Evolutionary conservation across 2,113 vertebrate species (phyloP), one percentile per base, ranked within the genome.

Genomic region (Rhegmatorhina hoffmannsi): DNA sequence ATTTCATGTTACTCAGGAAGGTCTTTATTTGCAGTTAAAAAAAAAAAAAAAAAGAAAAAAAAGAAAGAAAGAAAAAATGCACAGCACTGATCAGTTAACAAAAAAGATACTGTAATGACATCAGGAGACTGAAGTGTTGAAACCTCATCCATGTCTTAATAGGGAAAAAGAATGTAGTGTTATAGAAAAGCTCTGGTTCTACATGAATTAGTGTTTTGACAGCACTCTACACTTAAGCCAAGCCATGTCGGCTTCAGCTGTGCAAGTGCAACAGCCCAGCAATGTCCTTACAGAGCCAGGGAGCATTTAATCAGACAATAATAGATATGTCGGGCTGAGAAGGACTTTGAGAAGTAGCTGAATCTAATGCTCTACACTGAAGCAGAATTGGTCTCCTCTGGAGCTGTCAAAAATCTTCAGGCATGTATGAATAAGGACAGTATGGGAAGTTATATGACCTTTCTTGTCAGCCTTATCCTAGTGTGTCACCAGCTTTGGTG

Each of bases 171-270:
- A 59, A 62, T 1, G 1, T 28, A 49, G 43, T 59, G 26, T 62
- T 94, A 66, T 83, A 73, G 63, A 36, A 87, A 89, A 76, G 34
- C 44, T 79, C 58, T 87, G 49, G 17, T 80, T 43, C 55, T 80
- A 76, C 68, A 86, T 28, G 13, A 29, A 17, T 38, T 56, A 26
- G 17, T 56, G 18, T 86, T 86, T 77, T 88, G 72, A 80, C 83
- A 93, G 72, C 33, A 16, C 20, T 6, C 15, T 33, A 7, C 67
- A 24, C 38, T 62, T 56, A 20, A 5, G 58, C 36, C 62, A 83
- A 66, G 38, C 49, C 78, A 75, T 58, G 50, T 86, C 72, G 68
- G 26, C 53, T 56, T 94, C 77, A 52, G 64, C 52, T 59, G 23
- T 59, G 3, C 0, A 17, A 78, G 11, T 59, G 64, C 81, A 89